Evolutionary conservation across 1,140 invertebrate genomes (phyloP), one percentile per base, ranked within the genome.

Genomic region (Rhagoletis zephyria): DNA sequence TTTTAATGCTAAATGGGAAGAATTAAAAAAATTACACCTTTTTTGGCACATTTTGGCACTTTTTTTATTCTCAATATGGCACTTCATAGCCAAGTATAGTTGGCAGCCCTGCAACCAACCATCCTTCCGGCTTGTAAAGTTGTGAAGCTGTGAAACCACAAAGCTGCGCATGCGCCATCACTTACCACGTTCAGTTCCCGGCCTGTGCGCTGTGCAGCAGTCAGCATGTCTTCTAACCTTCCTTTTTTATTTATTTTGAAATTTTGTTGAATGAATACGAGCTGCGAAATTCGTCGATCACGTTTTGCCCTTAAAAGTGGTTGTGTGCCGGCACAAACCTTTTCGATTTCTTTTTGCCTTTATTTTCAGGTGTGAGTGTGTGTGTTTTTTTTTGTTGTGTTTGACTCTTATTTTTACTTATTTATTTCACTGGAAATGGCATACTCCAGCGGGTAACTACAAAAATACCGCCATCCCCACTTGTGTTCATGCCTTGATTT

Each of bases 231-330:
- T n/a, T n/a, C n/a, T n/a, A 14, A 14, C 40, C 40, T 19, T 9
- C 3, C 1, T 42, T 12, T 1, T 30, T 30, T 30, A 30, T 30
- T 30, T 30, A 30, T 30, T 30, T 30, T 85, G 2, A 70, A 45
- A 40, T 88, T 88, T 88, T 86, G 30, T 86, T 88, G 85, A 88
- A 88, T 88, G 85, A 88, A 88, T 88, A n/a, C n/a, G n/a, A 9
- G 48, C 30, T 45, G 60, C 85, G 60, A 85, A 85, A 85, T 64
- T 87, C n/a, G 85, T 30, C 14, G 67, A 88, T 88, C 87, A 88
- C 87, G 87, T 86, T 88, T 88, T 74, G 87, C 85, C 87, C 87
- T 86, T 87, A 85, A 42, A 85, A 59, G 81, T 19, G 51, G 12
- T 85, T 61, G 3, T 14, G 2, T 59, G 59, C 10, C 67, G 56